These are phyloP conservation scores for Copidosoma aretas DNA, from an alignment of 2,888 invertebrate genomes.

Conservation along the genomic window DNA sequence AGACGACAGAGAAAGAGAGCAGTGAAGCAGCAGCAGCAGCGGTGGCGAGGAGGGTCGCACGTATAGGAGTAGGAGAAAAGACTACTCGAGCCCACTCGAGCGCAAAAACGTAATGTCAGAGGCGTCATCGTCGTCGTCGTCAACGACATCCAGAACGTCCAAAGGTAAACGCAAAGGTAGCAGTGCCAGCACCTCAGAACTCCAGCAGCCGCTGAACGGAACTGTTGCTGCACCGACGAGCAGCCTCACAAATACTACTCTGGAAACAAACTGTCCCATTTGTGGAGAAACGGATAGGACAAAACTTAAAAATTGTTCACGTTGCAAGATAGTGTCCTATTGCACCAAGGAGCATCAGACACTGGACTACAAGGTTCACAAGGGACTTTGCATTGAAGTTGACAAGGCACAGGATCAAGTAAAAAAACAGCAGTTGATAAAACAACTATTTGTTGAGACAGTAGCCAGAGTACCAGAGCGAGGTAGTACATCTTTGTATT, in stretches of 20 bases:
- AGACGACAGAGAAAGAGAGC: not conserved
- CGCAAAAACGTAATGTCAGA: not conserved
- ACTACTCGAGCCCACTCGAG: constrained; percentile 6
- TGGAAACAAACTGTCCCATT: constrained; percentile 63
- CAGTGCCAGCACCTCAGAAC: not conserved
- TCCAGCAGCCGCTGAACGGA: constrained; percentile 36
- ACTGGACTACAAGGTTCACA: constrained; percentile 80
- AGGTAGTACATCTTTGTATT: not conserved
- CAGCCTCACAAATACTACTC: not conserved
- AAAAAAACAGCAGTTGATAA: no score
- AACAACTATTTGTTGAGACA: no score
- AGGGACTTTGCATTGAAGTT: constrained; percentile 58
- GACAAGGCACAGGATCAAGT: no score
- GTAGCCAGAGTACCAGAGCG: no score
- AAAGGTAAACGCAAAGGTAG: not conserved
- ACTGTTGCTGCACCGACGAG: constrained; percentile 6
- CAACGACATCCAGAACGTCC: not conserved
- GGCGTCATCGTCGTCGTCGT: not conserved
- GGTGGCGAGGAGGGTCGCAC: constrained; percentile 1
- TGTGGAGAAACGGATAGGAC: constrained; percentile 66
- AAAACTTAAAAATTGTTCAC: constrained; percentile 74
- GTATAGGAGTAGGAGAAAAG: constrained; percentile 8
- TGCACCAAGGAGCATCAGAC: constrained; percentile 82
- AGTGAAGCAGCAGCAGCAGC: not conserved
- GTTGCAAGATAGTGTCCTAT: constrained; percentile 77